A percentile compares a stretch with the other conserved stretches of the same genome.
These are phyloP conservation scores for Leptothorax acervorum DNA, from an alignment of 2,888 invertebrate species.

Conservation along the genomic window DNA sequence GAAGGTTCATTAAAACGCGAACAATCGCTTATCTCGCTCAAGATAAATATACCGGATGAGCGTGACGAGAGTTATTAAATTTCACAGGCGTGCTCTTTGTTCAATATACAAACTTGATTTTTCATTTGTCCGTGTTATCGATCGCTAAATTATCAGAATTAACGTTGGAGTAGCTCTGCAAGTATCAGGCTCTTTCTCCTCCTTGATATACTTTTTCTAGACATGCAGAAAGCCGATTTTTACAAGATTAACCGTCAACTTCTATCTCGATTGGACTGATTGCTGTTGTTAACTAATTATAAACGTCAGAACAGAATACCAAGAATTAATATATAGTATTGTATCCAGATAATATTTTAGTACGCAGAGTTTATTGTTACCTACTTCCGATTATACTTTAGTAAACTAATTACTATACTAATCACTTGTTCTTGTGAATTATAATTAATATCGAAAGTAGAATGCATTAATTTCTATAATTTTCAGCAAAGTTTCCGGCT, in stretches of 20 bases:
- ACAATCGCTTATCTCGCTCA: slow-evolving; percentile 33
- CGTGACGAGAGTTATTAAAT: background rate
- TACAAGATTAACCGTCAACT: background rate
- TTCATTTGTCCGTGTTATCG: background rate
- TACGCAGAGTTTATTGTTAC: too few species aligned
- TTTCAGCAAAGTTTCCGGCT: too few species aligned
- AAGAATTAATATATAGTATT: too few species aligned
- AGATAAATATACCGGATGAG: slow-evolving; percentile 1
- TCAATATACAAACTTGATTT: background rate
- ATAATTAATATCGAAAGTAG: too few species aligned
- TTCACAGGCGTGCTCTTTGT: background rate
- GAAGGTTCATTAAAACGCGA: slow-evolving; percentile 29
- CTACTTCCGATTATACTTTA: too few species aligned
- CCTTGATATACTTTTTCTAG: background rate
- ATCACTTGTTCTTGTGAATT: too few species aligned
- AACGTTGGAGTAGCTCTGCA: background rate
- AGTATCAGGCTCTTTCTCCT: background rate
- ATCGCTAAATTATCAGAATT: background rate
- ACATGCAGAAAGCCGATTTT: background rate
- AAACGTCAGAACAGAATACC: too few species aligned
- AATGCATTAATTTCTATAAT: too few species aligned
- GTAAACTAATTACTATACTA: too few species aligned
- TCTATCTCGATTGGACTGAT: background rate
- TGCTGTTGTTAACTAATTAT: too few species aligned
- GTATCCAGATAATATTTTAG: too few species aligned